Evolutionary conservation across 2,797 vertebrate genomes (phyloP).

Genomic region (Hafferia zeledoni): DNA sequence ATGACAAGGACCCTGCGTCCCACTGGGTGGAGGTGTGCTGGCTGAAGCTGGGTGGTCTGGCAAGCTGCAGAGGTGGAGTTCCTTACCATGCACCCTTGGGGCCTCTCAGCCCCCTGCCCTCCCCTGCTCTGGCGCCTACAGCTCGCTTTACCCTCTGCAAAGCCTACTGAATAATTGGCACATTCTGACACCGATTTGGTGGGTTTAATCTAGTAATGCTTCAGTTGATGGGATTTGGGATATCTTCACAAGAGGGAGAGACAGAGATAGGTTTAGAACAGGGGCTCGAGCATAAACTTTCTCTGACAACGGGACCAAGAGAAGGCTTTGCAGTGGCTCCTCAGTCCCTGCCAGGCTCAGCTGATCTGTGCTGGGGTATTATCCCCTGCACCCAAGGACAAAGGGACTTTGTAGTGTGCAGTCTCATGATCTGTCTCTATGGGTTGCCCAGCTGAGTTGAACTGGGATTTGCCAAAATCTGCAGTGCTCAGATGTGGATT

Average conservation of each 20-base stretch:
- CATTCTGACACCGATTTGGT: not conserved
- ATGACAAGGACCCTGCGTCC: accelerated
- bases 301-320: accelerated
- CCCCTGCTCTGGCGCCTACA: accelerated
- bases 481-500: not conserved
- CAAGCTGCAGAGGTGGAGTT: not conserved
- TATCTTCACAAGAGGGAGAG: not conserved
- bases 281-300: accelerated
- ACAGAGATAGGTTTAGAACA: not conserved
- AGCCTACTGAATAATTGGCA: not conserved
- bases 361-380: not conserved
- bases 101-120: not conserved
- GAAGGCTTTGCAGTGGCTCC: not conserved
- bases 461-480: not conserved
- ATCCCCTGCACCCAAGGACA: not conserved
- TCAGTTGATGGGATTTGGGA: not conserved
- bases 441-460: not conserved
- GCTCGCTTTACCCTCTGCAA: not conserved
- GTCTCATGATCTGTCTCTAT: not conserved
- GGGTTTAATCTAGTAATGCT: not conserved
- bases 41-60: not conserved
- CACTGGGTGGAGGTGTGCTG: accelerated
- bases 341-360: not conserved
- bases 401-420: not conserved
- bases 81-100: accelerated